Evolutionary conservation across 2,113 vertebrate genomes (phyloP).

Genomic region (Benitochromis conjunctus): DNA sequence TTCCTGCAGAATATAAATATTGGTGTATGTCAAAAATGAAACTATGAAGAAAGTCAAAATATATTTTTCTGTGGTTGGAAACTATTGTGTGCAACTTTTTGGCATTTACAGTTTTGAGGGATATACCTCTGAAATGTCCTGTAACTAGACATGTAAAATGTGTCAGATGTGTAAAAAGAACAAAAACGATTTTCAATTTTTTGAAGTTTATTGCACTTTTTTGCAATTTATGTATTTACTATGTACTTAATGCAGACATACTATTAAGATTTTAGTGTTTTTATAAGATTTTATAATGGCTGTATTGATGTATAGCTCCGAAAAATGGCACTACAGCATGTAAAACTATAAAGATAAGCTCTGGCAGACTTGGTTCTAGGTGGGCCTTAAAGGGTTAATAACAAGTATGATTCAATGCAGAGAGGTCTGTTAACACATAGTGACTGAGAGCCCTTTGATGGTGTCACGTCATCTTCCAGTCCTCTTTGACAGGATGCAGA

Average conservation of each 20-base stretch:
- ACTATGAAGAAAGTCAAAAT: rapidly evolving
- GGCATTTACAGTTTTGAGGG: background rate
- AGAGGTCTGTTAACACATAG: too few species aligned
- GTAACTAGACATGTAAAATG: rapidly evolving
- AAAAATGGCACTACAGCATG: rapidly evolving
- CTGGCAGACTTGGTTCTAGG: background rate
- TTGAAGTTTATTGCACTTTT: rapidly evolving
- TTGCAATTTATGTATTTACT: rapidly evolving
- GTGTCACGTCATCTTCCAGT: background rate
- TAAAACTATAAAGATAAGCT: background rate
- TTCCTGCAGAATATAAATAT: background rate
- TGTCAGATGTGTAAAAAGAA: rapidly evolving
- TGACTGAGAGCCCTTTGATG: too few species aligned
- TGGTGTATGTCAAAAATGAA: background rate
- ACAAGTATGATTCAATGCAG: too few species aligned
- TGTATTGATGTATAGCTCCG: background rate
- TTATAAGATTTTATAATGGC: rapidly evolving
- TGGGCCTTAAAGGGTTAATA: too few species aligned
- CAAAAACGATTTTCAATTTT: rapidly evolving
- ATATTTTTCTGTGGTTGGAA: rapidly evolving
- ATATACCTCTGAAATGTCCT: rapidly evolving
- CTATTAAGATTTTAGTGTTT: background rate
- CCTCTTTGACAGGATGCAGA: background rate
- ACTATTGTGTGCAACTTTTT: background rate
- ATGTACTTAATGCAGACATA: rapidly evolving